Evolutionary conservation across 2,797 vertebrate species (phyloP).

Genomic region (Octomys mimax): DNA sequence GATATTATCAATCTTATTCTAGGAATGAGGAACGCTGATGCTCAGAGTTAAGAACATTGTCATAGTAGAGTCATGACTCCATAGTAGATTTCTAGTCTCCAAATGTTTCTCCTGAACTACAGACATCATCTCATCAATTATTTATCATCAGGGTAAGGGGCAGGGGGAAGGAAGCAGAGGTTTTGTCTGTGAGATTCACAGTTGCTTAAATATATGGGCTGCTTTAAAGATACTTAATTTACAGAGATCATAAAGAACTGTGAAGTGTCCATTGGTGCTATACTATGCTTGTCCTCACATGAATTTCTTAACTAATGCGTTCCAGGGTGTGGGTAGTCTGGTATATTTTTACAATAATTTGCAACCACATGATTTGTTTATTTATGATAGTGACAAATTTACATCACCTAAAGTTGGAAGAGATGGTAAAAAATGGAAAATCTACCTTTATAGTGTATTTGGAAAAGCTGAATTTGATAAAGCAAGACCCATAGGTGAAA

Average conservation of each 20-base stretch:
- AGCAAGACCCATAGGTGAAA: constrained; percentile 68
- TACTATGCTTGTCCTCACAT: not conserved
- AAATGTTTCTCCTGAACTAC: not conserved
- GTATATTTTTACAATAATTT: not conserved
- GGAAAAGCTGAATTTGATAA: constrained; percentile 76
- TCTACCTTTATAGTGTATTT: constrained; percentile 75
- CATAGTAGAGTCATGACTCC: not conserved
- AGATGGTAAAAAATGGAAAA: constrained; percentile 66
- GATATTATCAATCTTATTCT: not conserved
- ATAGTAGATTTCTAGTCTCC: not conserved
- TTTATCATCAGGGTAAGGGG: not conserved
- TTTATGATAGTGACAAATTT: constrained; percentile 80
- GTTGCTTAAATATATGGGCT: not conserved
- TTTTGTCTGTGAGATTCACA: not conserved
- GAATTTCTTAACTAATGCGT: not conserved
- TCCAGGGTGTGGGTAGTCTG: not conserved
- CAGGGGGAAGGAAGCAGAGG: not conserved
- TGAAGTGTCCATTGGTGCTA: not conserved
- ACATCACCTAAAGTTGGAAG: constrained; percentile 67
- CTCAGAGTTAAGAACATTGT: not conserved
- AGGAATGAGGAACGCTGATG: not conserved
- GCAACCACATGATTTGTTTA: constrained; percentile 68
- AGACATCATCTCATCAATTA: not conserved
- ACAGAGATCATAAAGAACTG: not conserved
- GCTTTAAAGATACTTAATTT: not conserved